phyloP scores from a whole-genome alignment of 2,797 vertebrate genomes.

The Botia almorhae region DNA sequence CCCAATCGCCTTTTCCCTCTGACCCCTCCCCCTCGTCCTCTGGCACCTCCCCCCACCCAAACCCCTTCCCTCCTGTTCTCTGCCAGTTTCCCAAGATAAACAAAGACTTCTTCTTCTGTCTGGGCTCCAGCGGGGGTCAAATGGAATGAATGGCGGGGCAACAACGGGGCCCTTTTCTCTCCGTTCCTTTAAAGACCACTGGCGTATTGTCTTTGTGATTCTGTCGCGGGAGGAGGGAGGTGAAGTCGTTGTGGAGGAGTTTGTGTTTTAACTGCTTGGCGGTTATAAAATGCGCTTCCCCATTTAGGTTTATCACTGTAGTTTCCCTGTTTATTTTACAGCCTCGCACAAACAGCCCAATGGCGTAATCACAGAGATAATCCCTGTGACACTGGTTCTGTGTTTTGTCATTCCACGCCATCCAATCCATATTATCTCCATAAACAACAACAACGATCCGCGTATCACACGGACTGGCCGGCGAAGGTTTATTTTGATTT shows the following conservation, averaged over 20 bases:
- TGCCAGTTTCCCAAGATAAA: conserved; percentile 68
- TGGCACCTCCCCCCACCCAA: conserved; percentile 43
- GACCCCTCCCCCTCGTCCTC: conserved; percentile 35
- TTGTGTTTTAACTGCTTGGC: conserved; percentile 37
- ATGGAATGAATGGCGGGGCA: conserved; percentile 64
- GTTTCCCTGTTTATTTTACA: conserved; percentile 21
- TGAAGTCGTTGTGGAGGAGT: conserved; percentile 50
- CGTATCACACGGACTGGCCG: not conserved
- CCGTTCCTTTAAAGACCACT: conserved; percentile 55
- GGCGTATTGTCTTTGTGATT: conserved; percentile 60
- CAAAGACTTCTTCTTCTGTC: conserved; percentile 72
- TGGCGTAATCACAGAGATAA: conserved; percentile 8
- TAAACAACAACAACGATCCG: not conserved
- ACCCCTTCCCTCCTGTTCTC: conserved; percentile 63
- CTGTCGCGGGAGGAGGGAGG: conserved; percentile 24
- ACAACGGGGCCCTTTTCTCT: conserved; percentile 55
- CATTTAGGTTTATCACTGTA: conserved; percentile 7
- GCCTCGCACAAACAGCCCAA: not conserved
- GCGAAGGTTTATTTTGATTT: not conserved
- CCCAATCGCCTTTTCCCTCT: conserved; percentile 55
- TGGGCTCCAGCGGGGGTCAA: conserved; percentile 68
- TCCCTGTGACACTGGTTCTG: not conserved
- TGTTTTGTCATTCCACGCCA: conserved; percentile 3
- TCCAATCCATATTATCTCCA: not conserved
- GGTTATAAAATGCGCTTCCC: conserved; percentile 20